Conservation (phyloP, 2,797 vertebrate genomes). For the Oryzias dopingdopingensis region DNA sequence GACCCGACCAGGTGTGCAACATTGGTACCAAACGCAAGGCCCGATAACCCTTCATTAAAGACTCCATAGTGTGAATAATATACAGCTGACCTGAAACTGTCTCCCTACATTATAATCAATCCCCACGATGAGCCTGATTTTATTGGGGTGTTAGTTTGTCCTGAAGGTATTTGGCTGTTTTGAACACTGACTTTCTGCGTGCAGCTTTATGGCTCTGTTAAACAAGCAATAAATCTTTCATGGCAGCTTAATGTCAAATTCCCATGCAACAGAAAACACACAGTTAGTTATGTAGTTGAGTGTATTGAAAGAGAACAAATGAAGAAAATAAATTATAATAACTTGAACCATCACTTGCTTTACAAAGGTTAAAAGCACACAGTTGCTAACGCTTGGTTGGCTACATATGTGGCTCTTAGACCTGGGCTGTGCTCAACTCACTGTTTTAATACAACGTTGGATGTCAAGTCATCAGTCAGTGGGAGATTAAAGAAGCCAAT, state of each 20-base stretch:
- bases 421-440: slow-evolving; percentile 6
- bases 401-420: slow-evolving; percentile 13
- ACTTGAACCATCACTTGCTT: slow-evolving; percentile 27
- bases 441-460: slow-evolving; percentile 49
- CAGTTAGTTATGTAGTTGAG: slow-evolving; percentile 35
- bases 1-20: slow-evolving; percentile 76
- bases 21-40: slow-evolving; percentile 50
- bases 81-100: slow-evolving; percentile 49
- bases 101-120: slow-evolving; percentile 54
- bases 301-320: slow-evolving; percentile 20
- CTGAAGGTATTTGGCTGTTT: slow-evolving; percentile 41
- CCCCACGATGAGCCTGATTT: slow-evolving; percentile 52
- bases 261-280: slow-evolving; percentile 35
- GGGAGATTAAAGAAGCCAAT: slow-evolving; percentile 48
- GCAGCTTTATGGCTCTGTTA: slow-evolving; percentile 43
- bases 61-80: slow-evolving; percentile 63
- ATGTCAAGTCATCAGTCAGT: slow-evolving; percentile 51
- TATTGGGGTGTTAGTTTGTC: slow-evolving; percentile 45
- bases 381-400: slow-evolving; percentile 11
- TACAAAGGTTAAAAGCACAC: slow-evolving; percentile 26
- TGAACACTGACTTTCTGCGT: slow-evolving; percentile 46
- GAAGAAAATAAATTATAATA: slow-evolving; percentile 1
- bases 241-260: slow-evolving; percentile 37
- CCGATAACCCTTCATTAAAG: slow-evolving; percentile 80
- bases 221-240: slow-evolving; percentile 50